phyloP scores from a whole-genome alignment of 2,888 invertebrate species.

The Catocala sponsa region DNA sequence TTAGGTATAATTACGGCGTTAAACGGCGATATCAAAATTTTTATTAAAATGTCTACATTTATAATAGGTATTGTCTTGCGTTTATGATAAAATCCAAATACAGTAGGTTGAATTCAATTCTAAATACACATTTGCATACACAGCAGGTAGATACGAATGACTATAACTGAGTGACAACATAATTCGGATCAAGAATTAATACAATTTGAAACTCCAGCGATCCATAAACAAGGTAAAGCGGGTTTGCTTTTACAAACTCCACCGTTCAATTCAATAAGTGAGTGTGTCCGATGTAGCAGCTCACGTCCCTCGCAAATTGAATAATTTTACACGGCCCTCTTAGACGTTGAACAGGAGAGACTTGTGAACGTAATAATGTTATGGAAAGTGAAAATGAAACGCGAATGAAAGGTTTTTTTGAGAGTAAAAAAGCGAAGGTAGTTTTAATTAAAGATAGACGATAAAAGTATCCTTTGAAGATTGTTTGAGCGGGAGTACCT shows the following conservation, averaged over 20 bases:
- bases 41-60: too few relatives aligned
- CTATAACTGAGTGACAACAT: background rate
- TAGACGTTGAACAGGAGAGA: slow-evolving; percentile 13
- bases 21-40: too few relatives aligned
- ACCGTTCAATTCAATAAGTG: slow-evolving; percentile 8
- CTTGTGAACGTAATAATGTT: slow-evolving; percentile 30
- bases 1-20: too few relatives aligned
- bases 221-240: background rate
- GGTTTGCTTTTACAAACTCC: slow-evolving; percentile 5
- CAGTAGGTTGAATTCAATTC: too few relatives aligned
- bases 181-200: slow-evolving; percentile 1
- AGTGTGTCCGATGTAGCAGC: slow-evolving; percentile 9
- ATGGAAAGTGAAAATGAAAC: slow-evolving; percentile 18
- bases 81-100: too few relatives aligned
- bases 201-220: background rate
- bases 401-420: slow-evolving; percentile 23
- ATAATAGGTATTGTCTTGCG: too few relatives aligned
- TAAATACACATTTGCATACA: too few relatives aligned
- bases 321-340: slow-evolving; percentile 25
- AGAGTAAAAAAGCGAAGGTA: slow-evolving; percentile 12
- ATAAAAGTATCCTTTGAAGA: too few relatives aligned
- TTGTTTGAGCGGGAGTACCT: too few relatives aligned
- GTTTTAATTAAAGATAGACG: slow-evolving; percentile 32
- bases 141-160: too few relatives aligned
- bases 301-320: slow-evolving; percentile 26